Percentiles rank a stretch among this genome's conserved stretches.
These are phyloP conservation scores for Addax nasomaculatus DNA, from an alignment of 2,113 vertebrate species.

Conservation along the genomic window DNA sequence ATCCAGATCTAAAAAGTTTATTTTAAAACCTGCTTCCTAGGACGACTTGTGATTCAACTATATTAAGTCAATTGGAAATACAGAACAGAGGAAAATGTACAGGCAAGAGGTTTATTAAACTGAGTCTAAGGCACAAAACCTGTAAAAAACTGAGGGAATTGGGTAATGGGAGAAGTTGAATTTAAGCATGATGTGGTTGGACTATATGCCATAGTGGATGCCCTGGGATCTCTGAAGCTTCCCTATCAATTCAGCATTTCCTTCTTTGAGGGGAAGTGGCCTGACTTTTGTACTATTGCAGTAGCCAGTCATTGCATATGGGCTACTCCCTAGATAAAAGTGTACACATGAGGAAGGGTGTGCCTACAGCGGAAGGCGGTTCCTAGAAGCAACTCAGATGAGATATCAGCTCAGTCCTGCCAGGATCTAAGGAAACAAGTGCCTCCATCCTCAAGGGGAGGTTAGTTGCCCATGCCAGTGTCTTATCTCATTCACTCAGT, in stretches of 20 bases:
- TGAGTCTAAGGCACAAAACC: not conserved
- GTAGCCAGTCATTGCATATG: not conserved
- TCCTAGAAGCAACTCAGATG: not conserved
- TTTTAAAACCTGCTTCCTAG: not conserved
- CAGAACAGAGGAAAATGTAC: not conserved
- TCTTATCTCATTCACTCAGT: not conserved
- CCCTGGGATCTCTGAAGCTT: not conserved
- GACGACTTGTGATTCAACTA: not conserved
- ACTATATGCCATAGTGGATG: not conserved
- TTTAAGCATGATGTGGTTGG: not conserved
- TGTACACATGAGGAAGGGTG: not conserved
- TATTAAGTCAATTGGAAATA: not conserved
- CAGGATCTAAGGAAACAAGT: not conserved
- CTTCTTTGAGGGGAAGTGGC: not conserved
- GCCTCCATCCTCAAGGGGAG: not conserved
- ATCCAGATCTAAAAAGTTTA: not conserved
- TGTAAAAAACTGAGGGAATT: not conserved
- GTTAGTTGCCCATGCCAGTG: not conserved
- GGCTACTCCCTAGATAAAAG: not conserved
- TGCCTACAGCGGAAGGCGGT: not conserved
- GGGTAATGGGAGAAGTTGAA: not conserved
- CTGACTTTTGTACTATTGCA: not conserved
- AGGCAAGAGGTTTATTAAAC: not conserved
- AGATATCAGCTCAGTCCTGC: not conserved
- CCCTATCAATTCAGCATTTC: not conserved